A percentile compares a stretch with the other conserved stretches of the same genome.
Evolutionary conservation across 1,140 invertebrate genomes (phyloP).

Genomic region (Achatina immaculata): DNA sequence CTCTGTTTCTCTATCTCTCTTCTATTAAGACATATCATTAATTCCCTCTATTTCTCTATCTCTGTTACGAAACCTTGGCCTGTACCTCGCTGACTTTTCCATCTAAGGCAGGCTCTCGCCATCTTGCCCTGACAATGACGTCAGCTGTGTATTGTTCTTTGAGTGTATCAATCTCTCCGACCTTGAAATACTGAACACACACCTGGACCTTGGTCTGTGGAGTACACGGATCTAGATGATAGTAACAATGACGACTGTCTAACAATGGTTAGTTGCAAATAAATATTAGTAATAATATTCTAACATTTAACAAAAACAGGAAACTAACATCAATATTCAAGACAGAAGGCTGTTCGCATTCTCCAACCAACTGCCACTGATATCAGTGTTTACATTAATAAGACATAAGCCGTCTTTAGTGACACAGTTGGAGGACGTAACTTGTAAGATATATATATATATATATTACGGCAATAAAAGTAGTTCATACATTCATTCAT

Average conservation of each 20-base stretch:
- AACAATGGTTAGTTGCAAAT: background rate
- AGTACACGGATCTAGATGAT: slow-evolving; percentile 14
- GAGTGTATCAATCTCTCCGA: slow-evolving; percentile 69
- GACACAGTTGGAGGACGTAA: no score
- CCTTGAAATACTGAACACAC: slow-evolving; percentile 69
- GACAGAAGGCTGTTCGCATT: no score
- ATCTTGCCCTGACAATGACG: slow-evolving; percentile 68
- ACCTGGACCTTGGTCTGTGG: slow-evolving; percentile 66
- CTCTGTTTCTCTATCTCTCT: no score
- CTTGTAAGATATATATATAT: no score
- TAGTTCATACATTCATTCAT: no score
- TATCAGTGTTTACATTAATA: no score
- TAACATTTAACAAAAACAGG: background rate
- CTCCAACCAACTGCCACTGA: no score
- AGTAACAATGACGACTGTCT: background rate
- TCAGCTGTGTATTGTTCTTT: slow-evolving; percentile 70
- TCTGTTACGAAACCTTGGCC: background rate
- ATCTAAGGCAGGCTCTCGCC: slow-evolving; percentile 67
- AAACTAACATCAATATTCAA: no score
- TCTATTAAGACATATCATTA: no score
- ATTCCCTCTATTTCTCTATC: no score
- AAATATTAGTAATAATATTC: slow-evolving; percentile 6
- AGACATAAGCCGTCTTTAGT: no score
- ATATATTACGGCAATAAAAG: no score
- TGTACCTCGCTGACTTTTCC: slow-evolving; percentile 57